These are phyloP conservation scores for Phylloscopus trochiloides DNA, from an alignment of 2,113 vertebrate genomes.

Conservation along the genomic window DNA sequence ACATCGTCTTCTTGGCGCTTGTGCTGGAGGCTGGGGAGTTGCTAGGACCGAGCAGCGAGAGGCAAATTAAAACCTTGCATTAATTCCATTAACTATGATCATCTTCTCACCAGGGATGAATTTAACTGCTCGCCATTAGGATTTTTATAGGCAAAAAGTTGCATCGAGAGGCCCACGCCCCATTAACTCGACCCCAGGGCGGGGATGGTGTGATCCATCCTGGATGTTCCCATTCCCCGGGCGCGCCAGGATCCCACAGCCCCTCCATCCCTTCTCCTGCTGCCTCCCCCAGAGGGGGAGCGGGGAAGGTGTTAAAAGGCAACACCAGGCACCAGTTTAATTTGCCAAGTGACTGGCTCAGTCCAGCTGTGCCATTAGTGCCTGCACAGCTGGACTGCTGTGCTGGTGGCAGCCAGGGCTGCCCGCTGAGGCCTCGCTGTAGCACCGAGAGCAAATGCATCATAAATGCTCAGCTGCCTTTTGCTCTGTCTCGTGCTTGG, in stretches of 20 bases:
- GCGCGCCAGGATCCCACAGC: neutral
- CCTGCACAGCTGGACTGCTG: constrained; percentile 24
- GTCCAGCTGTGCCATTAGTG: constrained; percentile 58
- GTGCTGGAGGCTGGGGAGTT: constrained; percentile 2
- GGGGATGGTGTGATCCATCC: neutral
- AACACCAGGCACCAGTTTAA: constrained; percentile 24
- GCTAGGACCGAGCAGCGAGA: constrained; percentile 6
- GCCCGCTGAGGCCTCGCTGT: neutral
- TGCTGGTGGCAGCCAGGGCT: constrained; percentile 15
- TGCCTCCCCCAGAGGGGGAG: neutral
- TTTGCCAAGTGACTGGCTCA: constrained; percentile 55
- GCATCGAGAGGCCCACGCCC: neutral
- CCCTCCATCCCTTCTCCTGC: neutral
- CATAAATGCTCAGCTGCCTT: neutral
- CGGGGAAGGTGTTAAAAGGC: neutral
- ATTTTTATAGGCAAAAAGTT: neutral
- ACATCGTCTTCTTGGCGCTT: neutral
- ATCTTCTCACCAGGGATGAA: constrained; percentile 45
- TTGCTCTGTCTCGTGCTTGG: neutral
- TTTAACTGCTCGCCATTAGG: neutral
- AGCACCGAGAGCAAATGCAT: neutral
- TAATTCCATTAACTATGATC: constrained; percentile 49
- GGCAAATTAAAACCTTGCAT: constrained; percentile 50
- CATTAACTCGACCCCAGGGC: neutral
- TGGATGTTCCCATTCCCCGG: neutral